Evolutionary conservation across 2,113 vertebrate species (phyloP).

Genomic region (Bostrychus sinensis): DNA sequence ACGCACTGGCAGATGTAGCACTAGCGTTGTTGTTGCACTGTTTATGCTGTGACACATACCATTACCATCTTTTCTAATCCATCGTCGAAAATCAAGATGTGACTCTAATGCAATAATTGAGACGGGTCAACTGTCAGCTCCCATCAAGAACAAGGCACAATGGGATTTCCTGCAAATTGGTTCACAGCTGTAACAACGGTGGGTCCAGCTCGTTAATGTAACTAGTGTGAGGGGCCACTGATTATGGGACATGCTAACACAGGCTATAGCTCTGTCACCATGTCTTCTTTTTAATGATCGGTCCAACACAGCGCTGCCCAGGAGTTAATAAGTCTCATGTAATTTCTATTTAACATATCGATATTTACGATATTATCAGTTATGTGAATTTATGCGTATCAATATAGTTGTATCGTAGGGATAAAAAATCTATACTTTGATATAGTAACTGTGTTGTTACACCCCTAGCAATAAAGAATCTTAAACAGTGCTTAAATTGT

Average conservation of each 20-base stretch:
- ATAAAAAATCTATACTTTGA: no score
- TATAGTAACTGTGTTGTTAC: no score
- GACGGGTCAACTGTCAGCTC: neutral
- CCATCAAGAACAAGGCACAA: neutral
- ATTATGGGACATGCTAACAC: conserved; percentile 11
- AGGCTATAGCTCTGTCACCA: neutral
- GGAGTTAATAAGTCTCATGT: neutral
- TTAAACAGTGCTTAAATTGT: no score
- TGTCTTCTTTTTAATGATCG: neutral
- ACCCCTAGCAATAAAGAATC: no score
- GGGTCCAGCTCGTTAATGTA: conserved; percentile 9
- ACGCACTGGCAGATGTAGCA: neutral
- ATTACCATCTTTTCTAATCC: neutral
- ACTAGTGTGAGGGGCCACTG: neutral
- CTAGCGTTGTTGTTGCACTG: neutral
- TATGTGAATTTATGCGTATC: no score
- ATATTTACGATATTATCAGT: no score
- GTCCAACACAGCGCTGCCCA: neutral
- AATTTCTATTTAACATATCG: neutral
- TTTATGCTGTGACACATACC: conserved; percentile 4
- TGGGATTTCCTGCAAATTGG: conserved; percentile 9
- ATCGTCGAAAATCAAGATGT: neutral
- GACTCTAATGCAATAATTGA: neutral
- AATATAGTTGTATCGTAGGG: no score
- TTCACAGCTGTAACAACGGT: conserved; percentile 3